These are phyloP conservation scores for Panzeria rudis DNA, from an alignment of 2,888 invertebrate genomes.

Conservation along the genomic window DNA sequence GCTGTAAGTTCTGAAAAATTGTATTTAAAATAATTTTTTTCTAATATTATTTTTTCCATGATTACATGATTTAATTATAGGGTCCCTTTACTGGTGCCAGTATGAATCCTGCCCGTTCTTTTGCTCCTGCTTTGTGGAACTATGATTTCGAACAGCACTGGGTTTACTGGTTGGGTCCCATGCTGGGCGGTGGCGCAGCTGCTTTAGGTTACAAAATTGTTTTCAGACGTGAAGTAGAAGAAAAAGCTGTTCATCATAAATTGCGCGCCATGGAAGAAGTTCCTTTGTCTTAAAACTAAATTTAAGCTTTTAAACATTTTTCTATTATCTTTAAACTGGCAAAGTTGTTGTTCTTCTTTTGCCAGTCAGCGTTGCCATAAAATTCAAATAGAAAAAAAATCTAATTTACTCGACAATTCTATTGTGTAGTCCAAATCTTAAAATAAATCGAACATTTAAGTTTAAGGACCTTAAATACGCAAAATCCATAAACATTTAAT, in stretches of 20 bases:
- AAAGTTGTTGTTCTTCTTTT: background rate
- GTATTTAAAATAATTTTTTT: slow-evolving; percentile 59
- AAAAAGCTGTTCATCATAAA: slow-evolving; percentile 78
- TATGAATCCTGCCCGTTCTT: slow-evolving; percentile 89
- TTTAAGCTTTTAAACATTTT: slow-evolving; percentile 22
- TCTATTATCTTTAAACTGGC: background rate
- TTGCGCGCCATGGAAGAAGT: slow-evolving; percentile 81
- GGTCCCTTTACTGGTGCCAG: slow-evolving; percentile 89
- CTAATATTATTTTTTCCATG: background rate
- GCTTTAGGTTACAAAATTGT: slow-evolving; percentile 84
- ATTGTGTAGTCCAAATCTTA: background rate
- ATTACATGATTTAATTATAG: too few relatives aligned
- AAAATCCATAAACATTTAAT: slow-evolving; percentile 9
- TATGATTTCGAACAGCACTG: slow-evolving; percentile 88
- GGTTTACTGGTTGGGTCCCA: slow-evolving; percentile 89
- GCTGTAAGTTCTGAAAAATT: slow-evolving; percentile 84
- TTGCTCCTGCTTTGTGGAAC: slow-evolving; percentile 90
- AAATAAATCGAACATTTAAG: slow-evolving; percentile 15
- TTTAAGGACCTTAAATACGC: slow-evolving; percentile 10
- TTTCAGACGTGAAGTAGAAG: slow-evolving; percentile 81
- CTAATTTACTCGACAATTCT: background rate
- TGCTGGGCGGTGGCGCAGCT: slow-evolving; percentile 82
- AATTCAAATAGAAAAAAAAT: slow-evolving; percentile 14
- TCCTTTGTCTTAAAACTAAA: slow-evolving; percentile 78
- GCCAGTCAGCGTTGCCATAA: slow-evolving; percentile 61